Evolutionary conservation across 2,888 invertebrate genomes (phyloP).

Genomic region (Rosalia funebris): DNA sequence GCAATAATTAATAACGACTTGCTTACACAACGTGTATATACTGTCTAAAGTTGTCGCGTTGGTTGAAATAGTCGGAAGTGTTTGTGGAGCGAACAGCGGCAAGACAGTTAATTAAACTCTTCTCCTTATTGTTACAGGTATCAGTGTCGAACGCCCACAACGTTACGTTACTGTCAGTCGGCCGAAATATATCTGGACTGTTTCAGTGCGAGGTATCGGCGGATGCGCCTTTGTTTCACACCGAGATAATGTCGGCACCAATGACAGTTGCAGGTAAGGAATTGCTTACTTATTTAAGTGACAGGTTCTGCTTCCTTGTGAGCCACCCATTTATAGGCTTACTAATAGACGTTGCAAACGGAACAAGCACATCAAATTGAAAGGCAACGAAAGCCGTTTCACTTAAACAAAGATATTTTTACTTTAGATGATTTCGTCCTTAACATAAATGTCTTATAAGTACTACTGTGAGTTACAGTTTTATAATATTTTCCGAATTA

Average conservation of each 20-base stretch:
- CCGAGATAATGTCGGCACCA: constrained; percentile 70
- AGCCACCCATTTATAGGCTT: too few relatives aligned
- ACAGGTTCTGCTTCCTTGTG: too few relatives aligned
- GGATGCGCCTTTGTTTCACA: constrained; percentile 77
- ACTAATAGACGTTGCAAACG: too few relatives aligned
- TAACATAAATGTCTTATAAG: too few relatives aligned
- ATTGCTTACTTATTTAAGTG: neutral
- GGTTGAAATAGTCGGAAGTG: neutral
- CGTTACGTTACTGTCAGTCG: constrained; percentile 75
- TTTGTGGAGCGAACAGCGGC: constrained; percentile 11
- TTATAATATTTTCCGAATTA: too few relatives aligned
- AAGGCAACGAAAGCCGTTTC: too few relatives aligned
- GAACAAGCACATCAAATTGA: too few relatives aligned
- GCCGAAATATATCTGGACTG: constrained; percentile 72
- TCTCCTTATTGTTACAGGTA: constrained; percentile 65
- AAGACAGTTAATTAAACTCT: constrained; percentile 24
- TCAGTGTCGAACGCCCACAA: constrained; percentile 74
- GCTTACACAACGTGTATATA: neutral
- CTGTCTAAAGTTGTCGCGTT: neutral
- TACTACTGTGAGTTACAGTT: too few relatives aligned
- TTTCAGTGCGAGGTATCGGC: constrained; percentile 82
- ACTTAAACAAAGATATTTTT: too few relatives aligned
- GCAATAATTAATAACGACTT: constrained; percentile 6
- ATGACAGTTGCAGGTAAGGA: constrained; percentile 76
- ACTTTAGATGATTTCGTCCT: too few relatives aligned